Evolutionary conservation across 2,888 invertebrate genomes (phyloP), one percentile per base, ranked within the genome.

Genomic region (Standfussiana lucernea): DNA sequence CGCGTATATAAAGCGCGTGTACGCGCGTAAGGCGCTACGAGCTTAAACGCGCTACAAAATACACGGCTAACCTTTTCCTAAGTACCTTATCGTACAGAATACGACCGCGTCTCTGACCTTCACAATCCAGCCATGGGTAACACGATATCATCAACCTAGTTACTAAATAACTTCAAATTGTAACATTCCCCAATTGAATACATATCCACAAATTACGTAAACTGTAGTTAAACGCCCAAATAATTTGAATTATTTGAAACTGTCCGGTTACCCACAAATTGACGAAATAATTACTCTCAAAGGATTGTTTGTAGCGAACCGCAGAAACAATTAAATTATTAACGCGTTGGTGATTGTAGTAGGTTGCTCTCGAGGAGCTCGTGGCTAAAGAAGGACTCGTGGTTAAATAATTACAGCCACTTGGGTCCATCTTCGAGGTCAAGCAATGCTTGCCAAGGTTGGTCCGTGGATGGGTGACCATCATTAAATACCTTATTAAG

Each of bases 241-340:
- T 79, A 56, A 75, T 37, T 65, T 24, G 35, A 75, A 68, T 66
- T 50, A 66, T 45, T 79, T 62, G 13, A 45, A 47, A 28, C 56
- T 32, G 21, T 40, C 35, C 64, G 42, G 47, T 65, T 59, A 50
- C 37, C 75, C 69, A 37, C 69, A 59, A 75, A 65, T 45, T 75
- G 42, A n/a, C 21, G n/a, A 21, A 56, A 47, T 81, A 50, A 79
- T 62, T 64, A 56, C 68, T 45, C 32, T 45, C 65, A 80, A 74
- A 79, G 81, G 81, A 53, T 35, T 66, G 47, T 72, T 59, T 50
- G 32, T 35, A 3, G 2, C 32, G 0, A 59, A 78, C 72, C 65
- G 37, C 73, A 42, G n/a, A 40, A 64, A 40, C n/a, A 40, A 18
- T 28, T 40, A 64, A 64, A 64, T 10, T 28, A 64, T n/a, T 35